Base-by-base conservation (phyloP, 2,888 invertebrate species). In the Myathropa florea region DNA sequence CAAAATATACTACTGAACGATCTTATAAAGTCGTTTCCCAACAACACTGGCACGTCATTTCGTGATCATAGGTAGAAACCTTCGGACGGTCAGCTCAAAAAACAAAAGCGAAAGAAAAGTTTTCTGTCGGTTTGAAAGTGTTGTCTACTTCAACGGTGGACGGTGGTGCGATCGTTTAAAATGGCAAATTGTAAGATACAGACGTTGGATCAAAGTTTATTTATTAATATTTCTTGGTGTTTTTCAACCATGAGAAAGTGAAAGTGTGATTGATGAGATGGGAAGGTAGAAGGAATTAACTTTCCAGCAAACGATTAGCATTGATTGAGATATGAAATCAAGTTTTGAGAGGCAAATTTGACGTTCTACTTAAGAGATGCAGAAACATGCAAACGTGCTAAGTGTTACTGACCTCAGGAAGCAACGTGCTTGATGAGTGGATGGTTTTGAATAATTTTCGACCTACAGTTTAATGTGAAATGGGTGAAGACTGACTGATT, bases 151-250 rank as follows among this genome's bases (percentile, higher is more conserved):
- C 28, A 18, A 18, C 46, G 46, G 46, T 46, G 46, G 46, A 46
- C 18, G 14, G 60, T 65, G 14, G 53, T 57, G 24, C 65, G 55
- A 64, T 33, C 24, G 53, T 33, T 64, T 28, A 1, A 60, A 55
- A 80, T 84, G 80, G 21, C 39, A 3, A 75, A 84, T 70, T 68
- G 81, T 84, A 84, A 84, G 84, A 60, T 28, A 72, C n/a, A n/a
- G n/a, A n/a, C 21, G 57, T 18, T 39, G n/a, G 4, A n/a, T 46
- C 46, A 18, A 18, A 46, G n/a, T 4, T 46, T n/a, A n/a, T 46
- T 57, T 7, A 55, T 39, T 39, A 28, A 72, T 70, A 33, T 18
- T 70, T 36, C n/a, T n/a, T 28, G 21, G 10, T 67, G 4, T 23
- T 60, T 36, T 60, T 12, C 46, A 24, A 30, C 14, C 57, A 18